phyloP scores from a whole-genome alignment of 2,888 invertebrate species.

The Stenotaenia linearis region DNA sequence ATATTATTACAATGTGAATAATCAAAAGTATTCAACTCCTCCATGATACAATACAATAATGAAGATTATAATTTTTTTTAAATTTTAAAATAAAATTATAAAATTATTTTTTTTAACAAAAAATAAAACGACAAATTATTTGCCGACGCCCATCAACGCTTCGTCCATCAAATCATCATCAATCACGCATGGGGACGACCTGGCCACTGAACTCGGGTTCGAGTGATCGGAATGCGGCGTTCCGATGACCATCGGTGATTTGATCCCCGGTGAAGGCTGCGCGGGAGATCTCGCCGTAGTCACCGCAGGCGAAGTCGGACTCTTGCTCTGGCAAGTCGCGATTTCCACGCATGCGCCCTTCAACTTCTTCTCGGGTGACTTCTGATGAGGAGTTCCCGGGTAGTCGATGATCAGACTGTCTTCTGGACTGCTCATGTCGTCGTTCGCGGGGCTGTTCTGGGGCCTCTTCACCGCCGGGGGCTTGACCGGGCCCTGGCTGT shows the following conservation, averaged over 20 bases:
- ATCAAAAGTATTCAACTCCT: too few species aligned
- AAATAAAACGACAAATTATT: conserved; percentile 49
- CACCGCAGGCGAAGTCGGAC: conserved; percentile 44
- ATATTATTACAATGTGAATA: too few species aligned
- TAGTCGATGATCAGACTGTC: conserved; percentile 48
- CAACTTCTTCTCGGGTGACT: conserved; percentile 32
- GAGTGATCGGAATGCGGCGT: conserved; percentile 59
- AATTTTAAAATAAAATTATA: too few species aligned
- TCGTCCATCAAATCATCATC: conserved; percentile 89
- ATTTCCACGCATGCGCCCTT: neutral
- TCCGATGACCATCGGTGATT: conserved; percentile 48
- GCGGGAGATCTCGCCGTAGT: conserved; percentile 46
- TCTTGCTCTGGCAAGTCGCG: conserved; percentile 44
- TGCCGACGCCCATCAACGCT: conserved; percentile 70
- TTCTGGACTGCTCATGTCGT: conserved; percentile 43
- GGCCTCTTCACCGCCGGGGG: neutral
- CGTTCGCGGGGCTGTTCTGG: conserved; percentile 27
- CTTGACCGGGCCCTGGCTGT: neutral
- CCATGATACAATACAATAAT: too few species aligned
- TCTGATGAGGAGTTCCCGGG: conserved; percentile 39
- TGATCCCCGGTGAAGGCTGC: conserved; percentile 37
- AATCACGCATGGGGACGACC: conserved; percentile 67
- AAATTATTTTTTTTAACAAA: too few species aligned
- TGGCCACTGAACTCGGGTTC: conserved; percentile 39
- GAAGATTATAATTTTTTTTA: too few species aligned